Evolutionary conservation across 64 coral and sea anemone species (phyloP).

Genomic region (Cladopsammia gracilis): DNA sequence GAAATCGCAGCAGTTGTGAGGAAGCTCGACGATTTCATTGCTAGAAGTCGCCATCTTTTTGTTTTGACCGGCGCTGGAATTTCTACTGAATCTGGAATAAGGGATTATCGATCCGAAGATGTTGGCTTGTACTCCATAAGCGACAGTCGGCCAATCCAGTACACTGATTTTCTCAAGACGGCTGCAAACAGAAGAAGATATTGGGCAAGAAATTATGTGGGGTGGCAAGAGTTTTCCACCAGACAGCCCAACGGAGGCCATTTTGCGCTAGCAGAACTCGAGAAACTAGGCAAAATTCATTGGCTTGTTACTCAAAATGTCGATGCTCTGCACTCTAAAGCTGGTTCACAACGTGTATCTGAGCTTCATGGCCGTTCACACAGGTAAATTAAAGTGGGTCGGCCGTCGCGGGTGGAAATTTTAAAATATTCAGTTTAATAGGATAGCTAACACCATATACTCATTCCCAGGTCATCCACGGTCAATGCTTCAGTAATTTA

Average conservation of each 20-base stretch:
- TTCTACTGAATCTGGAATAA: constrained; percentile 97
- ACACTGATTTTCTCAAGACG: constrained; percentile 83
- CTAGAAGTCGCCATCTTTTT: constrained; percentile 68
- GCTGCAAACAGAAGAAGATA: constrained; percentile 82
- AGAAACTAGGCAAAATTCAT: constrained; percentile 74
- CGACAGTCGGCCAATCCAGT: constrained; percentile 84
- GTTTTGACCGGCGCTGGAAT: constrained; percentile 94
- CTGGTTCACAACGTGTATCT: constrained; percentile 84
- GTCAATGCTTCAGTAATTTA: no score
- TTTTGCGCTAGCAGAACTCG: constrained; percentile 78
- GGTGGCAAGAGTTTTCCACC: constrained; percentile 86
- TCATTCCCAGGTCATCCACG: no score
- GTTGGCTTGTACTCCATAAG: constrained; percentile 89
- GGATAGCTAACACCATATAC: no score
- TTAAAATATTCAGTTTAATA: no score
- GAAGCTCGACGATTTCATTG: constrained; percentile 78
- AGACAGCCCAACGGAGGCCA: constrained; percentile 82
- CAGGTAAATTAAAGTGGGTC: constrained; percentile 54
- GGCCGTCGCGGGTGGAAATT: no score
- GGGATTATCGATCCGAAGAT: constrained; percentile 94
- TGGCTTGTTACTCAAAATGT: constrained; percentile 98
- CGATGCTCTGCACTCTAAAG: constrained; percentile 93
- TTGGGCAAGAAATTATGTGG: constrained; percentile 98
- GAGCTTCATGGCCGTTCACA: constrained; percentile 93
- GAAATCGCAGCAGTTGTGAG: constrained; percentile 49